These are phyloP conservation scores for Cephalopterus ornatus DNA, from an alignment of 2,113 vertebrate species.

Conservation along the genomic window DNA sequence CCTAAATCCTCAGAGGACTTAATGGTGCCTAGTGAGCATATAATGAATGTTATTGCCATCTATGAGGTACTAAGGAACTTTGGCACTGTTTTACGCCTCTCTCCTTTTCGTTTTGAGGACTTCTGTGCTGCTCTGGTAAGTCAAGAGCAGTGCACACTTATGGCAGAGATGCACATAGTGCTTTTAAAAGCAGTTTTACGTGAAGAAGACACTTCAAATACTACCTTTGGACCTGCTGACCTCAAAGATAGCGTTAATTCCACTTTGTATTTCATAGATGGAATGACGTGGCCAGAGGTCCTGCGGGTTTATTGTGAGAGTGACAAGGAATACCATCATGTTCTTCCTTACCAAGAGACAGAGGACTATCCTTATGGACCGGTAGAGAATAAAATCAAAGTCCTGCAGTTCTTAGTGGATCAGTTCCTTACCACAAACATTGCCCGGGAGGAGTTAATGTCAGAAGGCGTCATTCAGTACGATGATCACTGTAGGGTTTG, in stretches of 20 bases:
- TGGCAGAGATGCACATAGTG: conserved; percentile 93
- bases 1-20: conserved; percentile 94
- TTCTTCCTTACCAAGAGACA: conserved; percentile 88
- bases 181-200: conserved; percentile 94
- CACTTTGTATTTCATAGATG: conserved; percentile 96
- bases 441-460: conserved; percentile 96
- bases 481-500: conserved; percentile 98
- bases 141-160: conserved; percentile 95
- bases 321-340: conserved; percentile 91
- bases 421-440: conserved; percentile 98
- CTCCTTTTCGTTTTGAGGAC: conserved; percentile 97
- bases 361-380: conserved; percentile 95
- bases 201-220: conserved; percentile 97
- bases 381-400: conserved; percentile 91
- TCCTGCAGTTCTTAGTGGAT: conserved; percentile 96
- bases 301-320: conserved; percentile 96
- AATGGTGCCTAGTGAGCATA: conserved; percentile 89
- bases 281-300: conserved; percentile 98
- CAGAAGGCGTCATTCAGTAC: conserved; percentile 93
- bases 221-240: conserved; percentile 95
- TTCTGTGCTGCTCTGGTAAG: conserved; percentile 94
- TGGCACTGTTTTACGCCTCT: conserved; percentile 92
- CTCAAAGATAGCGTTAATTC: conserved; percentile 98
- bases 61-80: conserved; percentile 97
- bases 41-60: conserved; percentile 91